A percentile compares a stretch with the other conserved stretches of the same genome.
phyloP scores from a whole-genome alignment of 2,888 invertebrate genomes.

The Minunthozetes semirufus region DNA sequence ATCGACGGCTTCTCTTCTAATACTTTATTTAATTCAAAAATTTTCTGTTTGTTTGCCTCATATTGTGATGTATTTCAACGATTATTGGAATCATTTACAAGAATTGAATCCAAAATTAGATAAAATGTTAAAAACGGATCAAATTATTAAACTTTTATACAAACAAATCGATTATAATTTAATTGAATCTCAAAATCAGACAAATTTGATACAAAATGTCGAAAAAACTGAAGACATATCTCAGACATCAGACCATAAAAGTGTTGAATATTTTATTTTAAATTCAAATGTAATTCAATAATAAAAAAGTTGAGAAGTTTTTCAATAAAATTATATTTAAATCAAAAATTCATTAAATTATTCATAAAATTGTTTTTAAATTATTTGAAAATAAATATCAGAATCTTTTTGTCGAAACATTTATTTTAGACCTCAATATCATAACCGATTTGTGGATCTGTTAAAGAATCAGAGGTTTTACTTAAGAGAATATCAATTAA shows the following conservation, averaged over 20 bases:
- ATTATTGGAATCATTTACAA: conserved; percentile 1
- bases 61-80: conserved; percentile 15
- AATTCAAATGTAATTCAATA: neutral
- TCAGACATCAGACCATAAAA: no score
- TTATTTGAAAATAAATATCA: neutral
- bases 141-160: neutral
- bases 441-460: neutral
- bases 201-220: no score
- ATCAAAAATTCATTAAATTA: neutral
- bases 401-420: neutral
- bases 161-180: neutral
- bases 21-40: conserved; percentile 10
- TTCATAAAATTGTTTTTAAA: neutral
- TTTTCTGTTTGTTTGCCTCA: conserved; percentile 22
- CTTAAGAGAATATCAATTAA: neutral
- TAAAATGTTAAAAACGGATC: conserved; percentile 5
- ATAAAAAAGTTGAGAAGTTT: neutral
- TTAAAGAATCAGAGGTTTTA: neutral
- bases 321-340: neutral
- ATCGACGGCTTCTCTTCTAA: conserved; percentile 15
- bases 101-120: conserved; percentile 2
- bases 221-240: no score
- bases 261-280: neutral
- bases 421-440: neutral
- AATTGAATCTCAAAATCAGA: no score